These are phyloP conservation scores for Acleris laterana DNA, from an alignment of 2,888 invertebrate genomes.

Conservation along the genomic window DNA sequence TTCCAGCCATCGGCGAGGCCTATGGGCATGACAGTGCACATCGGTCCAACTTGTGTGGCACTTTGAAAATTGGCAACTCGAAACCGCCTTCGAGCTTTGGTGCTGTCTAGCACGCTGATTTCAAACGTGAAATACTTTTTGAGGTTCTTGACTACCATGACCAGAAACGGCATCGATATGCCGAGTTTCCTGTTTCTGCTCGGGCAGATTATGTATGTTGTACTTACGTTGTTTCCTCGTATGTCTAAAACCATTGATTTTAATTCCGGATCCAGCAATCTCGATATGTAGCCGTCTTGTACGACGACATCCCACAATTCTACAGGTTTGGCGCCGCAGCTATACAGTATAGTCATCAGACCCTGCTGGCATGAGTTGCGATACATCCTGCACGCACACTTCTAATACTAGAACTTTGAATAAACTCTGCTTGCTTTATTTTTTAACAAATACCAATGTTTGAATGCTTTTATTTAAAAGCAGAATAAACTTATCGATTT, in stretches of 20 bases:
- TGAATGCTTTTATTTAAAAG: too few species aligned
- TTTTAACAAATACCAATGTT: too few species aligned
- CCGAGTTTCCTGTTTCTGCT: conserved; percentile 95
- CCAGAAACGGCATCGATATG: conserved; percentile 96
- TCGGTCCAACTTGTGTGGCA: conserved; percentile 86
- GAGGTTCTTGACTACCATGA: conserved; percentile 98
- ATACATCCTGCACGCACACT: conserved; percentile 65
- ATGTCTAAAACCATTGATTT: conserved; percentile 98
- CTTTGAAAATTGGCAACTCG: conserved; percentile 98
- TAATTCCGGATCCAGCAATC: conserved; percentile 97
- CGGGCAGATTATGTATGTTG: conserved; percentile 97
- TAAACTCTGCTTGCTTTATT: too few species aligned
- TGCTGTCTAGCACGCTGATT: conserved; percentile 92
- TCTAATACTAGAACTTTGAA: too few species aligned
- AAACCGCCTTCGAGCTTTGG: conserved; percentile 94
- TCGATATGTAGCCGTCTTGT: conserved; percentile 95
- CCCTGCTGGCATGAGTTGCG: conserved; percentile 82
- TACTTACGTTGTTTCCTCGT: conserved; percentile 97
- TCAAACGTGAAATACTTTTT: conserved; percentile 99
- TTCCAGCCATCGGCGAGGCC: conserved; percentile 94
- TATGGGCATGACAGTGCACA: conserved; percentile 99
- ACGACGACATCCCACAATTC: conserved; percentile 86
- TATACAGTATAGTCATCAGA: conserved; percentile 81
- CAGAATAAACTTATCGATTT: too few species aligned
- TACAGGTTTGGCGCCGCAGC: conserved; percentile 83